Evolutionary conservation across 2,797 vertebrate genomes (phyloP), one percentile per base, ranked within the genome.

Genomic region (Centropyge bicolor): DNA sequence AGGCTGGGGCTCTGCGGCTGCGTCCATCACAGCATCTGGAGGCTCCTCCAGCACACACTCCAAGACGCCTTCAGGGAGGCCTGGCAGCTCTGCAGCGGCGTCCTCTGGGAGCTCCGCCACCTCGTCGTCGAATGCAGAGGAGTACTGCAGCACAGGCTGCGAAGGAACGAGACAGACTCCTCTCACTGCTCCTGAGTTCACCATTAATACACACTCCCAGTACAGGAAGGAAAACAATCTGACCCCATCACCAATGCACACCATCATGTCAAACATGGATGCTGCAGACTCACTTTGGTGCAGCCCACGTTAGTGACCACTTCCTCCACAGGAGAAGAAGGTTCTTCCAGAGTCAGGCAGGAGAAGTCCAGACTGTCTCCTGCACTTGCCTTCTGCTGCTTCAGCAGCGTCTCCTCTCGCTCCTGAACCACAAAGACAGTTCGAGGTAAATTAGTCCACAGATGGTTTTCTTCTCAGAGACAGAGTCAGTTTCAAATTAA

Each of bases 91-190:
- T 52, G 51, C 63, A 6, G 76, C 35, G 1, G 62, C n/a, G 59
- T 93, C 90, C 63, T 92, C 94, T 22, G 93, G 88, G 54, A 96
- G 93, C 88, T 97, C 96, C 55, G 92, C 89, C 62, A 97, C 94
- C 88, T 98, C 96, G 54, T 99, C 97, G 76, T 98, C 96, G 71
- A 99, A 98, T 17, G 97, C 97, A 84, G 97, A 98, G 1, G 96
- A 84, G 84, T 98, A 98, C 72, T 97, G 96, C 79, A 97, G 89
- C 70, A 96, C 88, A 41, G 95, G 94, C 97, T 98, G 41, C 4
- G 55, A 40, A 49, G 20, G 6, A 38, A 22, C 68, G 12, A 61
- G 36, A 17, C 3, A 24, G 12, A 65, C 19, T 2, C 2, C n/a
- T 49, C 27, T 74, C 24, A 60, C 19, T 1, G n/a, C 65, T 14